A percentile compares a stretch with the other conserved stretches of the same genome.
Conservation (phyloP, 2,797 vertebrate genomes). For the Eutrigla gurnardus region DNA sequence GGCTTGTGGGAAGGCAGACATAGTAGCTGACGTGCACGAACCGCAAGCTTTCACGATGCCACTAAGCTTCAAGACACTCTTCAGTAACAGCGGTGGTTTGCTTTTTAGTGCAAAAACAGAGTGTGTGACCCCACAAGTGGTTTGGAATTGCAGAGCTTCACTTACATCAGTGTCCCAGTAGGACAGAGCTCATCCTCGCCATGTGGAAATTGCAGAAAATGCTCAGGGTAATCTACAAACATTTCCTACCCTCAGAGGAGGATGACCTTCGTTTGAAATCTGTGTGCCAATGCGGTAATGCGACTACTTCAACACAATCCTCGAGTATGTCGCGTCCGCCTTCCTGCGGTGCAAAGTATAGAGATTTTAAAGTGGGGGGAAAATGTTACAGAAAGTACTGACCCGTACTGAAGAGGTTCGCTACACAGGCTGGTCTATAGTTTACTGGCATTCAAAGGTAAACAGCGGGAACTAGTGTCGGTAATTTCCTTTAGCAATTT, state of each 20-base stretch:
- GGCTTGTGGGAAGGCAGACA: not conserved
- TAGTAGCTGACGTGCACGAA: not conserved
- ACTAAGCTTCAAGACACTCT: not conserved
- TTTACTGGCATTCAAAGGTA: conserved; percentile 1
- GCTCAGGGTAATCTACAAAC: conserved; percentile 36
- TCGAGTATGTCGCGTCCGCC: conserved; percentile 10
- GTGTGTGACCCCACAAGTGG: not conserved
- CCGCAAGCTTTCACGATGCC: not conserved
- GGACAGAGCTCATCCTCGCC: conserved; percentile 23
- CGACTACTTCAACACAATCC: conserved; percentile 26
- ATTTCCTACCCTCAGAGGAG: conserved; percentile 17
- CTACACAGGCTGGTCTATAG: not conserved
- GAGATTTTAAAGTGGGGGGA: conserved; percentile 12
- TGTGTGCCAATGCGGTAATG: not conserved
- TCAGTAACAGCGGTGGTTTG: not conserved
- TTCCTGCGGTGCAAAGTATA: conserved; percentile 40
- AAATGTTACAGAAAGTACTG: conserved; percentile 5
- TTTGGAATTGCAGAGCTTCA: conserved; percentile 23
- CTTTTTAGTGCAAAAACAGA: not conserved
- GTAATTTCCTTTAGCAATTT: conserved; percentile 21
- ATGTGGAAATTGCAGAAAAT: conserved; percentile 42
- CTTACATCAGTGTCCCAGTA: conserved; percentile 29
- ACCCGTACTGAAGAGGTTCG: conserved; percentile 6
- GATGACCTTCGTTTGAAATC: conserved; percentile 36
- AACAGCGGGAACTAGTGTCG: not conserved